A percentile compares a stretch with the other conserved stretches of the same genome.
phyloP scores from a whole-genome alignment of 2,113 vertebrate genomes.

The Coregonus clupeaformis region DNA sequence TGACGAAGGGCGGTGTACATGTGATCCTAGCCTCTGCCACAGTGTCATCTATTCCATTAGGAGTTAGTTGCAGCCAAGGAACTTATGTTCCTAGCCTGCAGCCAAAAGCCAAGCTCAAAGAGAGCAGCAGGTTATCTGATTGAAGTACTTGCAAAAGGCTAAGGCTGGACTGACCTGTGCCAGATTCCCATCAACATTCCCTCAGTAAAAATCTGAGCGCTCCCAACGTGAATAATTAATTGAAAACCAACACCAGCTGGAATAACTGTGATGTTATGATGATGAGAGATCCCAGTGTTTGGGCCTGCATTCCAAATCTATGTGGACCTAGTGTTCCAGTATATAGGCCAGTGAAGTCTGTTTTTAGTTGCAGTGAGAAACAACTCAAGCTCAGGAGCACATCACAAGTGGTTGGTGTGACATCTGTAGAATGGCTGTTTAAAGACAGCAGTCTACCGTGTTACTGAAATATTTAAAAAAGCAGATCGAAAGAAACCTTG shows the following conservation, averaged over 20 bases:
- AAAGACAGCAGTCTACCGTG: slow-evolving; percentile 14
- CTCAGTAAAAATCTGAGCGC: slow-evolving; percentile 39
- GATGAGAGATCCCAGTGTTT: slow-evolving; percentile 42
- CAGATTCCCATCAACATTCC: slow-evolving; percentile 41
- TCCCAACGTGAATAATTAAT: slow-evolving; percentile 65
- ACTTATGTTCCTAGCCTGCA: not conserved
- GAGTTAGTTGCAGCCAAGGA: too few relatives aligned
- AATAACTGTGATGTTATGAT: slow-evolving; percentile 33
- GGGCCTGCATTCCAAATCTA: slow-evolving; percentile 40
- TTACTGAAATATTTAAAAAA: slow-evolving; percentile 1
- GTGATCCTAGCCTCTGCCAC: not conserved
- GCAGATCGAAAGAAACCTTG: not conserved
- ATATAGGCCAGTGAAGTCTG: slow-evolving; percentile 34
- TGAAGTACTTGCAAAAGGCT: slow-evolving; percentile 25
- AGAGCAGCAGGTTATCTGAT: slow-evolving; percentile 28
- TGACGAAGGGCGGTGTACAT: not conserved
- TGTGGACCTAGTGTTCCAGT: slow-evolving; percentile 40
- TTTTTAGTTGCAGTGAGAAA: slow-evolving; percentile 20
- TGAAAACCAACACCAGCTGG: slow-evolving; percentile 24
- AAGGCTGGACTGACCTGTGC: slow-evolving; percentile 44
- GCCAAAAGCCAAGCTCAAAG: not conserved
- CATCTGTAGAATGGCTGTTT: slow-evolving; percentile 14
- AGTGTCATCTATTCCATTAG: too few relatives aligned
- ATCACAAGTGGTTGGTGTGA: not conserved
- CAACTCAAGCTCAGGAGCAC: slow-evolving; percentile 2